Conservation (phyloP, 2,113 vertebrate species). For the Pomatorhinus ruficollis region DNA sequence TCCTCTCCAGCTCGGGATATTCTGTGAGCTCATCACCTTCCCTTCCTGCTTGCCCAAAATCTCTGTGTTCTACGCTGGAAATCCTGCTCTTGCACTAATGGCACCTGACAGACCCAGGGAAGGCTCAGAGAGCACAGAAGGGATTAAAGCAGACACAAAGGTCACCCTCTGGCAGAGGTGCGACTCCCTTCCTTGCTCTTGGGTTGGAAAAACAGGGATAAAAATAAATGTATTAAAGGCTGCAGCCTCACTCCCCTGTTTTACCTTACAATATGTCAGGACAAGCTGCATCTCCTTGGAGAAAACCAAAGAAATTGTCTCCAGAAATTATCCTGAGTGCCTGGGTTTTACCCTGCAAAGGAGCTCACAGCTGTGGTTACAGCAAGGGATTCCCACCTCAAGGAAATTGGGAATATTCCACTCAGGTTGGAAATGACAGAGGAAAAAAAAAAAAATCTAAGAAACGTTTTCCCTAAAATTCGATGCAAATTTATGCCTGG, state of each 20-base stretch:
- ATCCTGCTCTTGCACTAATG: background rate
- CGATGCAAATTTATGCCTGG: slow-evolving; percentile 48
- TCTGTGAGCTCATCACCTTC: background rate
- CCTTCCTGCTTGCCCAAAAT: background rate
- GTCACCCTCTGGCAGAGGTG: background rate
- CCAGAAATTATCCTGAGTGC: background rate
- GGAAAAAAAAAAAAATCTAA: accelerated
- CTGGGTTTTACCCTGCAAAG: background rate
- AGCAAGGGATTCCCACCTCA: background rate
- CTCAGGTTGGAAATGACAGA: background rate
- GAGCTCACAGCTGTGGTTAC: background rate
- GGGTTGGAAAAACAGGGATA: background rate
- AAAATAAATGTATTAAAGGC: background rate
- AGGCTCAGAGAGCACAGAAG: background rate
- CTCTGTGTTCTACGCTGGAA: background rate
- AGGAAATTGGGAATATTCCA: background rate
- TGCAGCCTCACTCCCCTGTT: background rate
- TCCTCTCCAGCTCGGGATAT: background rate
- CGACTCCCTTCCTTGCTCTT: background rate
- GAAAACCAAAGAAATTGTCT: background rate
- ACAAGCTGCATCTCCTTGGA: background rate
- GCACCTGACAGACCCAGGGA: background rate
- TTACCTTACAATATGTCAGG: background rate
- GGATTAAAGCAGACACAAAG: background rate
- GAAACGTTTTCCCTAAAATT: background rate